Conservation (phyloP, 2,888 invertebrate species). For the Apodemia mormo region DNA sequence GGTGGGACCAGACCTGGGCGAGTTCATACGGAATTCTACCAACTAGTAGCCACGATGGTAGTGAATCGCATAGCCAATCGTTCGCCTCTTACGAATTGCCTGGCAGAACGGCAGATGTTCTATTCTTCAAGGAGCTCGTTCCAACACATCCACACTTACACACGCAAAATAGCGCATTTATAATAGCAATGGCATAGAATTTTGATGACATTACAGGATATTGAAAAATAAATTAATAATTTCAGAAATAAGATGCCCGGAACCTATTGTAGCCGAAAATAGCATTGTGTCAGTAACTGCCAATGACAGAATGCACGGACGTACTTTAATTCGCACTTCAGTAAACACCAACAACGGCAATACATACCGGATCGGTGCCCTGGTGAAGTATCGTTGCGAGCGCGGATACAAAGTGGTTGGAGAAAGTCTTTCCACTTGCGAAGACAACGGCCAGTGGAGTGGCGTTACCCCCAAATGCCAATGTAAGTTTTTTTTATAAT, state of each 20-base stretch:
- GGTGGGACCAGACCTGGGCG: too few relatives aligned
- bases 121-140: too few relatives aligned
- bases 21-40: too few relatives aligned
- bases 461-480: conserved; percentile 91
- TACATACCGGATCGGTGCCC: conserved; percentile 92
- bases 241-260: conserved; percentile 92
- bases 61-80: too few relatives aligned
- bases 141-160: too few relatives aligned
- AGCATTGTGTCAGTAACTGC: conserved; percentile 94
- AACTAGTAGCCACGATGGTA: too few relatives aligned
- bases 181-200: too few relatives aligned
- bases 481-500: conserved; percentile 83
- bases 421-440: conserved; percentile 91
- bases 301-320: conserved; percentile 94
- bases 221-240: neutral
- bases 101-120: too few relatives aligned
- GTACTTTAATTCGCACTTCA: conserved; percentile 89
- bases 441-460: conserved; percentile 93
- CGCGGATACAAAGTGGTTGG: conserved; percentile 94
- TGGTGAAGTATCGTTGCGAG: conserved; percentile 94
- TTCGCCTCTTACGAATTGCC: too few relatives aligned
- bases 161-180: too few relatives aligned
- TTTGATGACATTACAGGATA: too few relatives aligned
- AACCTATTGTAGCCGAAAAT: conserved; percentile 91
- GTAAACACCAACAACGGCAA: conserved; percentile 86